Evolutionary conservation across 2,888 invertebrate species (phyloP), one percentile per base, ranked within the genome.

Genomic region (Taphrorychus bicolor): DNA sequence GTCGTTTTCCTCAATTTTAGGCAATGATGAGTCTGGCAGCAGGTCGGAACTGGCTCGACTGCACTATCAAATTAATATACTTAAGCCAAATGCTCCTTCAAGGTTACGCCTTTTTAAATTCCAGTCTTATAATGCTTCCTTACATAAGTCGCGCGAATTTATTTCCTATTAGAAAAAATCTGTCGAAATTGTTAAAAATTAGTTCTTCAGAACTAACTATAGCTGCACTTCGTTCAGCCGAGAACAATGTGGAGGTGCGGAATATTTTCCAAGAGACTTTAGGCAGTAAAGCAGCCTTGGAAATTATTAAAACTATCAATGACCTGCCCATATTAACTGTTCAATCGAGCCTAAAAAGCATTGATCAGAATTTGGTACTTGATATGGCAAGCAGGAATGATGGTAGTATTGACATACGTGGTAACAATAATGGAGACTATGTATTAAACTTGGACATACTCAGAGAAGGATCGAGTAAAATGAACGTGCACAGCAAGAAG

Each of bases 11-110:
- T 14, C 17, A 17, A 9, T 82, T 83, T 14, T 83, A 97, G 93
- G 97, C 98, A 17, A 96, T 98, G 94, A 91, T 98, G 76, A 99
- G 98, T 83, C 90, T 95, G 9, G 89, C 91, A 48, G 94, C 97
- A 0, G 94, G 97, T 80, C 87, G 90, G 74, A 97, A 97, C 53
- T 98, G 96, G 95, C 84, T 98, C 5, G 85, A 89, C 3, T 91
- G 92, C 1, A 89, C 94, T 0, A 81, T 98, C 11, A 87, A 88
- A 63, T 85, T 93, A 63, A 92, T 94, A 73, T 86, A 89, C 71
- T 75, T 94, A 7, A 89, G 97, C 84, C 98, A 98, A 83, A 92
- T 94, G 87, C 85, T 97, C 11, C 87, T 97, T 3, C 98, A 98
- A 85, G 97, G 93, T 0, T 86, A 93, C 48, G 96, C 96, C 94